Percentiles rank a stretch among this genome's conserved stretches.
These are phyloP conservation scores for Tuta absoluta DNA, from an alignment of 2,888 invertebrate species.

Conservation along the genomic window DNA sequence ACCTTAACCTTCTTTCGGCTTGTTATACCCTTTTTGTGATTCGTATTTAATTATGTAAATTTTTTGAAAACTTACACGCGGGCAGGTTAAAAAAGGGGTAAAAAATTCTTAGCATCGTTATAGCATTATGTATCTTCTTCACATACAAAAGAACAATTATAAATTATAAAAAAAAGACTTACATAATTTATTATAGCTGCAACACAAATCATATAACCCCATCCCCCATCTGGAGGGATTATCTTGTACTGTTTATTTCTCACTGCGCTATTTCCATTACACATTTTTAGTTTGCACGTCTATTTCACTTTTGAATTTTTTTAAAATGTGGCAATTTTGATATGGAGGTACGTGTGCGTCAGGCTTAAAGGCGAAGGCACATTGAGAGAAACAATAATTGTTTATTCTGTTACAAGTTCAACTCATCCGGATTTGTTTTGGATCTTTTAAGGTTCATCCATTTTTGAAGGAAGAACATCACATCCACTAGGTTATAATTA, in stretches of 20 bases:
- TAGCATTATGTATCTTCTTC: neutral
- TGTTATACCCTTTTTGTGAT: too few relatives aligned
- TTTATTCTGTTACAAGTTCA: too few relatives aligned
- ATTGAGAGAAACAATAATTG: too few relatives aligned
- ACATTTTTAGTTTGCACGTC: conserved; percentile 13
- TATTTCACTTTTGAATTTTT: neutral
- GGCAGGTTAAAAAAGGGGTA: neutral
- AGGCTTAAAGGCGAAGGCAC: too few relatives aligned
- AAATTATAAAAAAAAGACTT: conserved; percentile 50
- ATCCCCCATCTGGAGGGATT: conserved; percentile 84
- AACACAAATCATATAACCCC: conserved; percentile 85
- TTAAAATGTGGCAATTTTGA: neutral
- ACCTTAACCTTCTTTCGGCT: too few relatives aligned
- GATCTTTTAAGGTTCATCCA: too few relatives aligned
- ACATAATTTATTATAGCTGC: conserved; percentile 82
- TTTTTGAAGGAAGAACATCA: too few relatives aligned
- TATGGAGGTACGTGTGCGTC: neutral
- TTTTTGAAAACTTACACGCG: too few relatives aligned
- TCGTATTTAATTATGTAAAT: too few relatives aligned
- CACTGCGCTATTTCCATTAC: conserved; percentile 35
- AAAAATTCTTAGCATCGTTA: neutral
- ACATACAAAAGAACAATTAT: neutral
- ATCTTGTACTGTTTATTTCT: conserved; percentile 48
- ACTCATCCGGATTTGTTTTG: too few relatives aligned
- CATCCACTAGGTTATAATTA: too few relatives aligned